Base-by-base conservation (phyloP, 30 jellyfish, hydroid and myxozoan genomes). In the Hydractinia echinata region DNA sequence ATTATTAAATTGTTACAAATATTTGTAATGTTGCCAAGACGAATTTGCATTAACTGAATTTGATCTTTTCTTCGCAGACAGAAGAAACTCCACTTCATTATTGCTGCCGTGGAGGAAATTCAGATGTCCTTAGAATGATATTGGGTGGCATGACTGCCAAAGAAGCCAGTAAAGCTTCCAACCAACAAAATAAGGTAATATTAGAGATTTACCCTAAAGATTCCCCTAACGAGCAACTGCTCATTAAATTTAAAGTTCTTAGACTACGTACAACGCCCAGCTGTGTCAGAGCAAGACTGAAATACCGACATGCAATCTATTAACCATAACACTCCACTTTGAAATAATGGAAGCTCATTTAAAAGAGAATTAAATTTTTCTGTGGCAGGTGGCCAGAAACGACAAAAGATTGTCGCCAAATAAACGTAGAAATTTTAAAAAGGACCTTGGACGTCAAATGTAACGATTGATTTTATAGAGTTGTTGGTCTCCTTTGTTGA, bases 401-500 rank as follows among this genome's bases (percentile, higher is more conserved):
- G 15, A 13, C 70, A 60, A 60, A 60, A 60, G 18, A 16, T 13
- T 13, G 18, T 14, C 18, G 18, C 18, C 18, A 1, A 60, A 60
- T 60, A 13, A 16, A 60, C 3, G 18, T 60, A 60, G 18, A 60
- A 60, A 60, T 20, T 11, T 69, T 69, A 14, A 14, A 4, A 10
- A 66, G 53, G 54, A 30, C 44, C 44, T 30, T 30, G 44, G 44
- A 2, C 44, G 44, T 30, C 44, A 30, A 30, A 30, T 30, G 44
- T 30, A 30, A 30, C 2, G 44, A 30, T 30, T 30, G 44, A 1
- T 39, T 44, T 8, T 11, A 5, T 71, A 89, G 97, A 69, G 48
- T 67, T 96, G 96, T 10, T 91, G 97, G 97, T 86, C 97, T n/a
- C 95, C 97, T 8, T 18, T 87, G 66, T 71, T 91, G 55, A 87